Evolutionary conservation across 2,113 vertebrate species (phyloP).

Genomic region (Entelurus aequoreus): DNA sequence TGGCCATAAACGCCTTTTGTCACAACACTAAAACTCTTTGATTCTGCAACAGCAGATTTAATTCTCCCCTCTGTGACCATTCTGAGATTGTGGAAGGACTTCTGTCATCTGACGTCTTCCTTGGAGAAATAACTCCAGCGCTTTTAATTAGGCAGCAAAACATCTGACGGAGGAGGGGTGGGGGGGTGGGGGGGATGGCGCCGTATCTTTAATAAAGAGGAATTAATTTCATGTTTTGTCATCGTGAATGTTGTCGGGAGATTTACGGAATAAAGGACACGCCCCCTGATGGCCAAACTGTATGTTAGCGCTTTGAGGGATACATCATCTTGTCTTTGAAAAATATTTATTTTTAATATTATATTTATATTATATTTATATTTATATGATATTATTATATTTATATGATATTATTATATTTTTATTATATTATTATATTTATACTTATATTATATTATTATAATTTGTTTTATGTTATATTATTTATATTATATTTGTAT

Average conservation of each 20-base stretch:
- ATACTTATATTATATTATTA: no score
- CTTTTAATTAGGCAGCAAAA: conserved; percentile 2
- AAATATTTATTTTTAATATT: no score
- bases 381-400: no score
- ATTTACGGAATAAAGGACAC: no score
- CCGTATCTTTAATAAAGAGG: not conserved
- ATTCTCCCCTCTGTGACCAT: conserved; percentile 3
- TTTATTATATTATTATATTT: no score
- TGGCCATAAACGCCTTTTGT: not conserved
- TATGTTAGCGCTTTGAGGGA: no score
- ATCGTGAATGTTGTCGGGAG: not conserved
- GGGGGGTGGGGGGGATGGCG: not conserved
- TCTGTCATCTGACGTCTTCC: conserved; percentile 8
- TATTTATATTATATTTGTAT: no score
- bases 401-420: no score
- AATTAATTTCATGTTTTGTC: not conserved
- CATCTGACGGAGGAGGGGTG: not conserved
- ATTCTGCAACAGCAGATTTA: conserved; percentile 4
- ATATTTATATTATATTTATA: no score
- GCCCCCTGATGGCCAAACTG: no score
- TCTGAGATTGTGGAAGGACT: not conserved
- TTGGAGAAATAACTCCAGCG: conserved; percentile 5
- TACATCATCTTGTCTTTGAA: no score
- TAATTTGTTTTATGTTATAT: no score
- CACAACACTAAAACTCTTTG: conserved; percentile 4